phyloP scores from a whole-genome alignment of 2,888 invertebrate genomes.

The Timandra comae region DNA sequence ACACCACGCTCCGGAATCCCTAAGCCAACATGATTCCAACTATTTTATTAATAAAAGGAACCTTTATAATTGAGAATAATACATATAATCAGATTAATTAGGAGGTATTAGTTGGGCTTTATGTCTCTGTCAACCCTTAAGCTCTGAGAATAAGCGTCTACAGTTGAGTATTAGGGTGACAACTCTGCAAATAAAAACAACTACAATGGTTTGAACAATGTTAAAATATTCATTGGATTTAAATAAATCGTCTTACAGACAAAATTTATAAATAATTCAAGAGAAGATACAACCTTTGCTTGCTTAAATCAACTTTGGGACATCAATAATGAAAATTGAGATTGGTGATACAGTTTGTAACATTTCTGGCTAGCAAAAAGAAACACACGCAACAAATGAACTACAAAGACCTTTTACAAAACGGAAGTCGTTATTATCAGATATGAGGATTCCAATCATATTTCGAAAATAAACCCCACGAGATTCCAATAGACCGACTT shows the following conservation, averaged over 20 bases:
- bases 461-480: conserved; percentile 21
- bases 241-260: neutral
- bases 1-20: conserved; percentile 3
- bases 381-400: neutral
- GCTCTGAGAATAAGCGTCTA: too few relatives aligned
- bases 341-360: too few relatives aligned
- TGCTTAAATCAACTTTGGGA: conserved; percentile 4
- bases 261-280: conserved; percentile 19
- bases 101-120: too few relatives aligned
- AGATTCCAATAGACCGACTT: conserved; percentile 22
- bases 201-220: neutral
- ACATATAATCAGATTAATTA: too few relatives aligned
- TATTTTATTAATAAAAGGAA: too few relatives aligned
- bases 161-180: neutral
- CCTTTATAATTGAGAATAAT: too few relatives aligned
- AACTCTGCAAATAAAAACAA: too few relatives aligned
- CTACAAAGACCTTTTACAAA: neutral
- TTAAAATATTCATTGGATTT: conserved; percentile 9
- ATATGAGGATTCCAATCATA: conserved; percentile 19
- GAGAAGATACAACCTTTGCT: conserved; percentile 20
- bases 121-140: too few relatives aligned
- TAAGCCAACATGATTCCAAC: too few relatives aligned
- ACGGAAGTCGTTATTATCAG: conserved; percentile 13
- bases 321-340: too few relatives aligned
- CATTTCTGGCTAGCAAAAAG: too few relatives aligned